Evolutionary conservation across 2,888 invertebrate genomes (phyloP).

Genomic region (Apodemia zela): DNA sequence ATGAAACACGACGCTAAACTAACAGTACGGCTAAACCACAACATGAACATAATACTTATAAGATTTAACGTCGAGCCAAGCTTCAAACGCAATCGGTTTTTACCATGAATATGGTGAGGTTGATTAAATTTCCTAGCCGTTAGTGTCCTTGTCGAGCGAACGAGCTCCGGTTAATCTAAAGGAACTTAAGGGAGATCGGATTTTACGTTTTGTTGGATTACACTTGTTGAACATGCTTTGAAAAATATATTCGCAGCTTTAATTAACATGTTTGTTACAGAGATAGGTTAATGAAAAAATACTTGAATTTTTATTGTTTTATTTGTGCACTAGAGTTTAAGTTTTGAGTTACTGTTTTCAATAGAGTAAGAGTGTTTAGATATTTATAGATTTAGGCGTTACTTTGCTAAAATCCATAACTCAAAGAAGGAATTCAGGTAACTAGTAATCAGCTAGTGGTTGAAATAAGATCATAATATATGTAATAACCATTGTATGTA

Average conservation of each 20-base stretch:
- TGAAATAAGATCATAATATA: too few relatives aligned
- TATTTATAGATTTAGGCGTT: too few relatives aligned
- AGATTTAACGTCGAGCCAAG: conserved; percentile 22
- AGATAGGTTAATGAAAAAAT: neutral
- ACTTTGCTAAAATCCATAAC: too few relatives aligned
- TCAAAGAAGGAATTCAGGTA: too few relatives aligned
- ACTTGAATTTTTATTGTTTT: neutral
- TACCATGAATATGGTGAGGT: conserved; percentile 36
- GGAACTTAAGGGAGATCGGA: conserved; percentile 30
- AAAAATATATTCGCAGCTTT: conserved; percentile 8
- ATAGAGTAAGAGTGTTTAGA: too few relatives aligned
- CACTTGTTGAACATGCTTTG: conserved; percentile 17
- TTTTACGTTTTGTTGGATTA: conserved; percentile 15
- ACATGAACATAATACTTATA: conserved; percentile 3
- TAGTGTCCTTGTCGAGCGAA: conserved; percentile 33
- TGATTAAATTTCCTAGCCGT: conserved; percentile 40
- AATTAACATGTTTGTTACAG: neutral
- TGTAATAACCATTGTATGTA: too few relatives aligned
- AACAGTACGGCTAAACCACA: neutral
- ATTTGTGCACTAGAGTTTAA: neutral
- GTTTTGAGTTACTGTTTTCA: too few relatives aligned
- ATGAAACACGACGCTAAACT: conserved; percentile 1
- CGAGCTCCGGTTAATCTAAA: conserved; percentile 36
- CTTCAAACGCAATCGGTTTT: conserved; percentile 34
- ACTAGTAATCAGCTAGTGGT: too few relatives aligned